These are phyloP conservation scores for Salpingus planirostris DNA, from an alignment of 2,888 invertebrate species.

Conservation along the genomic window DNA sequence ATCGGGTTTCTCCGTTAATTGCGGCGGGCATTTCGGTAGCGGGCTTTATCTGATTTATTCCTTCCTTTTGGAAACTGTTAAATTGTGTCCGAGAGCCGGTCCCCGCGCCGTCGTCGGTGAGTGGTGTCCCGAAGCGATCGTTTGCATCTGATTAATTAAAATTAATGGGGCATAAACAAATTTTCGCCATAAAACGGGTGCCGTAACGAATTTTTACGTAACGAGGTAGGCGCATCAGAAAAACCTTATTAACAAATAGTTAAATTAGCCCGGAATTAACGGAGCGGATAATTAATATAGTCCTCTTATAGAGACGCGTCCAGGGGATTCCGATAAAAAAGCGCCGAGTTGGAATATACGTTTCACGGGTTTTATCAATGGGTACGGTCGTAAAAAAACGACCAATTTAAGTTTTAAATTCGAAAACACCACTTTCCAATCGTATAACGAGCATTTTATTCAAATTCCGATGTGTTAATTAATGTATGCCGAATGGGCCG, in stretches of 20 bases:
- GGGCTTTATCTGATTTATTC: conserved; percentile 11
- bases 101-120: conserved; percentile 3
- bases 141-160: conserved; percentile 16
- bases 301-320: no score
- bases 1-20: no score
- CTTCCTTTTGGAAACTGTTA: conserved; percentile 10
- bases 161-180: conserved; percentile 12
- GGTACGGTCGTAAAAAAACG: conserved; percentile 21
- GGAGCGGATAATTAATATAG: conserved; percentile 18
- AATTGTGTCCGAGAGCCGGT: conserved; percentile 10
- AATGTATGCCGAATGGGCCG: conserved; percentile 36
- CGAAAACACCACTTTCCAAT: conserved; percentile 36
- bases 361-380: conserved; percentile 23
- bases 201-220: conserved; percentile 6
- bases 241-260: conserved; percentile 18
- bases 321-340: conserved; percentile 20
- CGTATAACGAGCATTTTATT: conserved; percentile 41
- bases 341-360: conserved; percentile 20
- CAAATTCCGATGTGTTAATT: conserved; percentile 43
- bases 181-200: conserved; percentile 9
- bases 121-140: conserved; percentile 4
- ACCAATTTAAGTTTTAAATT: conserved; percentile 23
- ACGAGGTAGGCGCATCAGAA: conserved; percentile 10
- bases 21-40: conserved; percentile 9
- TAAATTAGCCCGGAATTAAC: conserved; percentile 26